Conservation (phyloP, 2,113 vertebrate genomes). For the Alethe castanea region DNA sequence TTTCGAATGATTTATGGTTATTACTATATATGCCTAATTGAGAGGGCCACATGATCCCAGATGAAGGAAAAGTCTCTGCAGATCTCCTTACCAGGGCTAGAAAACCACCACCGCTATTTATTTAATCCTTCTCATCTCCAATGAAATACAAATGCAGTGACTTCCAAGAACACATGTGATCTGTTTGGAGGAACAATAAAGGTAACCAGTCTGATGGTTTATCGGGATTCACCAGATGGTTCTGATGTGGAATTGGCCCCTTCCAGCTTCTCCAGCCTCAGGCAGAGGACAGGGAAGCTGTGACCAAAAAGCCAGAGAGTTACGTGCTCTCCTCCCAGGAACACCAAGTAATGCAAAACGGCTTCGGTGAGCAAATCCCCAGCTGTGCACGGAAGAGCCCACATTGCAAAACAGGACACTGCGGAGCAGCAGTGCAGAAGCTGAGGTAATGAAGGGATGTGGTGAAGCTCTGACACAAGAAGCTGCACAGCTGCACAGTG, state of each 20-base stretch:
- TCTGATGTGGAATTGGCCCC: slow-evolving; percentile 23
- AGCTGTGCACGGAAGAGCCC: neutral
- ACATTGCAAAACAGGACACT: fast-evolving
- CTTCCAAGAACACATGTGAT: slow-evolving; percentile 7
- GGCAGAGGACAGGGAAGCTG: neutral
- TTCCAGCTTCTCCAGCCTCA: neutral
- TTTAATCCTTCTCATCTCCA: neutral
- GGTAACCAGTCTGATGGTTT: neutral
- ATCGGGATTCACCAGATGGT: neutral
- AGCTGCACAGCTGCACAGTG: neutral
- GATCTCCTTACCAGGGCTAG: neutral
- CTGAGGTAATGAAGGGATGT: neutral
- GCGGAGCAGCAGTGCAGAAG: neutral
- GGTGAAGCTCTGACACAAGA: neutral
- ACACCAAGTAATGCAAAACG: neutral
- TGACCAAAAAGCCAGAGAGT: neutral
- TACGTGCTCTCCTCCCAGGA: neutral
- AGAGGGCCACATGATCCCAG: neutral
- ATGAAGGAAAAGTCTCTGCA: neutral
- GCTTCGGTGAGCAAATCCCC: neutral
- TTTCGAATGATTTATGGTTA: neutral
- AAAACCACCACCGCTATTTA: neutral
- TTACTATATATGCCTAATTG: neutral
- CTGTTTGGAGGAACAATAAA: neutral
- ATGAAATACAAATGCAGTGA: neutral